A percentile compares a stretch with the other conserved stretches of the same genome.
phyloP scores from a whole-genome alignment of 2,113 vertebrate genomes.

The Bos taurus region ARS-UCD2.0 NC_037356.1:49611501-49612000 shows the following conservation, averaged over 20 bases:
- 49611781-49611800: neutral
- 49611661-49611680: neutral
- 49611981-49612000: too few species aligned
- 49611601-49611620: slow-evolving; percentile 86
- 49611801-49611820: neutral
- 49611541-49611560: slow-evolving; percentile 80
- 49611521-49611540: slow-evolving; percentile 69
- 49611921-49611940: neutral
- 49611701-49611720: neutral
- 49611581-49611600: slow-evolving; percentile 90
- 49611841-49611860: neutral
- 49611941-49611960: accelerated
- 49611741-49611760: accelerated
- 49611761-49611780: accelerated
- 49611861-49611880: neutral
- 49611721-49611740: accelerated
- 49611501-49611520: neutral
- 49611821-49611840: accelerated
- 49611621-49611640: neutral
- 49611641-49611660: accelerated
- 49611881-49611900: accelerated
- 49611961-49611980: accelerated
- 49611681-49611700: neutral
- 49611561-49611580: slow-evolving; percentile 81
- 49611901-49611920: neutral